These are phyloP conservation scores for Gavia stellata DNA, from an alignment of 2,113 vertebrate species.

Conservation along the genomic window DNA sequence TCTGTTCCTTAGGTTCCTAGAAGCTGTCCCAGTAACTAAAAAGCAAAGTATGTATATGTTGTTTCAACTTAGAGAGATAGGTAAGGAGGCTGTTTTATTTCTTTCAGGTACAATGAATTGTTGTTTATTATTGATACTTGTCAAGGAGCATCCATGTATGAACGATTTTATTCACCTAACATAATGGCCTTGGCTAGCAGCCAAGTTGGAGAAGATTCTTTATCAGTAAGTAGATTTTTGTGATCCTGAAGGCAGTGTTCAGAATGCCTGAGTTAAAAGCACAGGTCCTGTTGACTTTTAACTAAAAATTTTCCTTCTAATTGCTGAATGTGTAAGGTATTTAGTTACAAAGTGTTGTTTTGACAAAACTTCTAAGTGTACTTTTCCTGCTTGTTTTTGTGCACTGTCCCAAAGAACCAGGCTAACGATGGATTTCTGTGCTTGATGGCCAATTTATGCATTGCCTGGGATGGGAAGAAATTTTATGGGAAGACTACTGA, in stretches of 20 bases:
- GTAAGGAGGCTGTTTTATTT: neutral
- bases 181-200: conserved; percentile 97
- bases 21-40: neutral
- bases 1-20: neutral
- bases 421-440: neutral
- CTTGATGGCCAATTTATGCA: neutral
- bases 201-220: conserved; percentile 96
- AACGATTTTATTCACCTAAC: conserved; percentile 97
- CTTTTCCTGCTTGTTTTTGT: neutral
- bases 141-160: conserved; percentile 98
- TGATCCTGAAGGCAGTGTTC: neutral
- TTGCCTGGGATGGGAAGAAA: neutral
- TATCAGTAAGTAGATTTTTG: conserved; percentile 83
- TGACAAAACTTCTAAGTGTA: neutral
- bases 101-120: conserved; percentile 91
- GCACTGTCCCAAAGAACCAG: neutral
- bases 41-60: neutral
- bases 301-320: neutral
- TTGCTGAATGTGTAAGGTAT: neutral
- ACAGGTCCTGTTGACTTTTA: neutral
- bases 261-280: neutral
- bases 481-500: neutral
- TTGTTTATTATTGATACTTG: conserved; percentile 98
- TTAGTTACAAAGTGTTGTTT: neutral
- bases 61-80: neutral